These are phyloP conservation scores for Fringilla coelebs DNA, from an alignment of 2,797 vertebrate species.

Conservation along the genomic window DNA sequence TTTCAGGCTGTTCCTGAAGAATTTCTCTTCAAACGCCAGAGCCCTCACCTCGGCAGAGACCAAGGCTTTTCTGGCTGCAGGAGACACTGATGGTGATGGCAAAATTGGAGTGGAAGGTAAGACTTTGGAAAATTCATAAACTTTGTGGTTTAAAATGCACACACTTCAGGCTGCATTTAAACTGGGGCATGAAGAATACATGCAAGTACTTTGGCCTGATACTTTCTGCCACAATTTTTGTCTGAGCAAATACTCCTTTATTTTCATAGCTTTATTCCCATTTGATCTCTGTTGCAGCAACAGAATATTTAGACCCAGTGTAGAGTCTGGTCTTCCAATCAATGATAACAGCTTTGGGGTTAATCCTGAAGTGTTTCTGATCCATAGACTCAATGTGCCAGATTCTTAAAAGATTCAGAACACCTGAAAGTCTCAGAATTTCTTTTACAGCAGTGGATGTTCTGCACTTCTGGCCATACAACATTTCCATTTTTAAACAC, in stretches of 20 bases:
- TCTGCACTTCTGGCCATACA: background rate
- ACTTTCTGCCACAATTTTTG: background rate
- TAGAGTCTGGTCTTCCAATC: background rate
- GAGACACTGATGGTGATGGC: constrained; percentile 84
- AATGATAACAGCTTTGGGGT: background rate
- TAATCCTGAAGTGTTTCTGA: background rate
- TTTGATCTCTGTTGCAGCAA: background rate
- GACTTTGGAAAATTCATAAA: background rate
- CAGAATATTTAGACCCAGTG: background rate
- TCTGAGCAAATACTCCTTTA: background rate
- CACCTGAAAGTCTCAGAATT: background rate
- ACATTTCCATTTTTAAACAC: background rate
- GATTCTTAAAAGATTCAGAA: background rate
- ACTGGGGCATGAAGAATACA: background rate
- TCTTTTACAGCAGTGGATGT: background rate
- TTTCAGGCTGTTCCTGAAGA: constrained; percentile 83
- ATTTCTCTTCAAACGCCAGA: constrained; percentile 78
- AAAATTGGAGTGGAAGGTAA: constrained; percentile 86
- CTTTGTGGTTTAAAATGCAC: background rate
- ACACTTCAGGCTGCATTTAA: background rate
- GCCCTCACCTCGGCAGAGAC: constrained; percentile 80
- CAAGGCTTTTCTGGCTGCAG: constrained; percentile 78
- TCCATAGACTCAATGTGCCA: background rate
- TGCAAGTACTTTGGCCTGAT: background rate
- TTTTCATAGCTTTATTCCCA: background rate